Conservation (phyloP, 1,140 invertebrate genomes). For the Polypedilum pembai region DNA sequence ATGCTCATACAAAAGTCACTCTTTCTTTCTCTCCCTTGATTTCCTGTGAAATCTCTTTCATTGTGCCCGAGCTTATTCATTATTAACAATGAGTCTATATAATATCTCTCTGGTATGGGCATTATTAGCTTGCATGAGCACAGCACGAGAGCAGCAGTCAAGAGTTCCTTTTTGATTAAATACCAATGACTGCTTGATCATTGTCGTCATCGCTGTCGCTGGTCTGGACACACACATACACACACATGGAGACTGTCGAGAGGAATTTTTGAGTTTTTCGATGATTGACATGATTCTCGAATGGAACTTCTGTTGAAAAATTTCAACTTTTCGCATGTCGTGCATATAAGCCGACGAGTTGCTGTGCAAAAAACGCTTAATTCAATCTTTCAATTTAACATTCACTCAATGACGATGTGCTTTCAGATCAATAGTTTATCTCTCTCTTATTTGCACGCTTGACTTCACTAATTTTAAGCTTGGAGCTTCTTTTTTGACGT, state of each 20-base stretch:
- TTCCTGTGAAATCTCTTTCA: conserved; percentile 12
- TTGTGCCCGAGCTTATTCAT: background rate
- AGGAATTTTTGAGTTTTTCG: background rate
- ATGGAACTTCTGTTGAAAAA: conserved; percentile 11
- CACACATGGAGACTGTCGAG: background rate
- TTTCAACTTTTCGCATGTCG: background rate
- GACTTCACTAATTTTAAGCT: background rate
- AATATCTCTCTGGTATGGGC: background rate
- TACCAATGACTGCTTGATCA: conserved; percentile 17
- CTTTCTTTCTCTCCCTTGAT: background rate
- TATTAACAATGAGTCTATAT: background rate
- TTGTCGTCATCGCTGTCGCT: background rate
- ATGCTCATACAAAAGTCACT: too few relatives aligned
- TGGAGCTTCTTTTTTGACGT: background rate
- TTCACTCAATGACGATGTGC: background rate
- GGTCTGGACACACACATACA: background rate
- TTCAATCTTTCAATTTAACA: background rate
- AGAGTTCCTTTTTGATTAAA: conserved; percentile 10
- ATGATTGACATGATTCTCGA: background rate
- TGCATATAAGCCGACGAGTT: background rate
- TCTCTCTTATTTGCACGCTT: background rate
- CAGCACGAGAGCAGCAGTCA: background rate
- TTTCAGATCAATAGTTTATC: background rate
- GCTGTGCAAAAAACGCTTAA: background rate
- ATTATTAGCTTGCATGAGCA: conserved; percentile 5